Evolutionary conservation across 2,113 vertebrate species (phyloP).

Genomic region (Beaufortia kweichowensis): DNA sequence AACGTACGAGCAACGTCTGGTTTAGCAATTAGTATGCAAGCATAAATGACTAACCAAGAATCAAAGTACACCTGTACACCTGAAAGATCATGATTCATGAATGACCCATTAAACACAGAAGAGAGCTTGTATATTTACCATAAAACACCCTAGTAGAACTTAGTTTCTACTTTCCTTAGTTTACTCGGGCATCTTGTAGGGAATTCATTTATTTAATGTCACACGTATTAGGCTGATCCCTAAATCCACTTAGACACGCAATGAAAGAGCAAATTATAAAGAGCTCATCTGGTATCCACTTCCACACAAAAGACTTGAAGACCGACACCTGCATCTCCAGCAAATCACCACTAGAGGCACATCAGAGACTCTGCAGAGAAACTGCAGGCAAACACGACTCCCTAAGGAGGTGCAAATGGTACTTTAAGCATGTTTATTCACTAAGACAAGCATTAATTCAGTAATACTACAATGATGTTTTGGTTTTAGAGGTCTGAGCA

Average conservation of each 20-base stretch:
- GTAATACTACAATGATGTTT: too few relatives aligned
- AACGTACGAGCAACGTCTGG: neutral
- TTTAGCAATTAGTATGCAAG: neutral
- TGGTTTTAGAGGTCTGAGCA: too few relatives aligned
- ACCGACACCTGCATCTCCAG: neutral
- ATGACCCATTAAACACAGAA: neutral
- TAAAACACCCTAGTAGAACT: neutral
- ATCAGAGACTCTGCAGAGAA: neutral
- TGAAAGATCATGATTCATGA: too few relatives aligned
- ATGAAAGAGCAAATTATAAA: constrained; percentile 23
- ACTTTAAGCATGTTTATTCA: too few relatives aligned
- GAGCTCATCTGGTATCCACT: neutral
- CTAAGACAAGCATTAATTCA: too few relatives aligned
- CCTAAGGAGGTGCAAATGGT: neutral
- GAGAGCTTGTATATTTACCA: neutral
- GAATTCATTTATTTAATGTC: neutral
- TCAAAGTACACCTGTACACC: too few relatives aligned
- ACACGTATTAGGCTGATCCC: neutral
- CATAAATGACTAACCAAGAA: neutral
- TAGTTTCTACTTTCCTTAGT: neutral
- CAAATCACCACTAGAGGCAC: constrained; percentile 3
- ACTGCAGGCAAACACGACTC: neutral
- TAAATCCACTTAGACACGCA: constrained; percentile 15
- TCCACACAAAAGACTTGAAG: neutral
- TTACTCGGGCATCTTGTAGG: neutral